Conservation (phyloP, 2,113 vertebrate species). For the Oncorhynchus clarkii region DNA sequence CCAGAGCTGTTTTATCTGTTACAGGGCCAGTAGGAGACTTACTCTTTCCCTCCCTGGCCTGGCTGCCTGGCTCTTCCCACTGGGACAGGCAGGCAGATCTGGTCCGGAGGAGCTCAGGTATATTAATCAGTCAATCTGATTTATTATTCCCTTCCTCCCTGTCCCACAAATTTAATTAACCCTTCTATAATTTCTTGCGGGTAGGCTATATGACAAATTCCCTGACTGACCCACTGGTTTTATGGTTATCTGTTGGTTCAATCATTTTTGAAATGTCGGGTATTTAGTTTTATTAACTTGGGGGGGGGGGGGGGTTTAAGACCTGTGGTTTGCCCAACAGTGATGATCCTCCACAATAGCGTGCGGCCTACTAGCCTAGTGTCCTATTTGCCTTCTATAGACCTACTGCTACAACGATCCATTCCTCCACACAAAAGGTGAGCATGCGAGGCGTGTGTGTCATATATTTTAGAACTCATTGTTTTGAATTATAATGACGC, state of each 20-base stretch:
- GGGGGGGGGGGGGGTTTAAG: not conserved
- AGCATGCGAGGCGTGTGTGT: too few relatives aligned
- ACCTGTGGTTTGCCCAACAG: not conserved
- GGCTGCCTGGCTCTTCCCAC: slow-evolving; percentile 79
- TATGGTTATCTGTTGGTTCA: slow-evolving; percentile 25
- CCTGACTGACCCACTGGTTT: not conserved
- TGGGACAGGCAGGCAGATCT: slow-evolving; percentile 68
- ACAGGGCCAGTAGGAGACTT: slow-evolving; percentile 88
- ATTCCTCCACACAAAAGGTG: too few relatives aligned
- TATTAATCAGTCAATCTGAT: slow-evolving; percentile 77
- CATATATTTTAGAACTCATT: too few relatives aligned
- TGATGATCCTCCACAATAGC: slow-evolving; percentile 6
- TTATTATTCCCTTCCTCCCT: slow-evolving; percentile 48
- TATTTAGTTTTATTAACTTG: slow-evolving; percentile 14
- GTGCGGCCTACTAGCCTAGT: not conserved
- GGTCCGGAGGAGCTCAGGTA: slow-evolving; percentile 66
- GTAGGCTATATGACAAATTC: not conserved
- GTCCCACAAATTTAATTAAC: slow-evolving; percentile 42
- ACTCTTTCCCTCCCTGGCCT: slow-evolving; percentile 73
- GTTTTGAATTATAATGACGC: too few relatives aligned
- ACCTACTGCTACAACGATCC: too few relatives aligned
- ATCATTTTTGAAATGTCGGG: slow-evolving; percentile 18
- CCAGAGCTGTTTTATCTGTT: slow-evolving; percentile 95
- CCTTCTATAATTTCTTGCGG: slow-evolving; percentile 10
- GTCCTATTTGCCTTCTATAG: too few relatives aligned